Percentiles rank a stretch among this genome's conserved stretches.
phyloP scores from a whole-genome alignment of 2,797 vertebrate genomes.

The Peromyscus aztecus region DNA sequence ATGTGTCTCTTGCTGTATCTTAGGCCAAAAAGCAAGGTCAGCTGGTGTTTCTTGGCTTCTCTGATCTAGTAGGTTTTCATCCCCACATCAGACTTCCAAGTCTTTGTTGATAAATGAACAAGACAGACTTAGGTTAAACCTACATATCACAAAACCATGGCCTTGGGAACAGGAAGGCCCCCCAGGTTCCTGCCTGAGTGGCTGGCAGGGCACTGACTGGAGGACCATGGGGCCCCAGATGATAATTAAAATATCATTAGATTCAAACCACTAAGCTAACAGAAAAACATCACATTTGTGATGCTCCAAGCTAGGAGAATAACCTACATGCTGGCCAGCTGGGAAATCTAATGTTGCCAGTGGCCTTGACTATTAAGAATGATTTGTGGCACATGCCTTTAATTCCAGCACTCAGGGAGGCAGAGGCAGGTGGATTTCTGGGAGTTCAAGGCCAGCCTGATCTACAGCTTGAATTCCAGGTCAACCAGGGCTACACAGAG shows the following conservation, averaged over 20 bases:
- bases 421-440: not conserved
- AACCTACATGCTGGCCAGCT: not conserved
- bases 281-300: not conserved
- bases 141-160: not conserved
- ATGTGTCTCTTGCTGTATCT: not conserved
- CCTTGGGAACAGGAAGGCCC: not conserved
- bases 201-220: not conserved
- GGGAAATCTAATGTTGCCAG: constrained; percentile 47
- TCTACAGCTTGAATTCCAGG: not conserved
- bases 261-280: not conserved
- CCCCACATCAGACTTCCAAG: not conserved
- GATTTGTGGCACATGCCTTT: not conserved
- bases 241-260: not conserved
- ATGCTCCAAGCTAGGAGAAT: not conserved
- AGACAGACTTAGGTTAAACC: not conserved
- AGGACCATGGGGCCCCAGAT: not conserved
- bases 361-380: constrained; percentile 48
- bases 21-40: not conserved
- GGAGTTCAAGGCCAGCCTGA: not conserved
- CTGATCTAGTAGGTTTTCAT: not conserved
- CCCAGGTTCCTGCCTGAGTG: not conserved
- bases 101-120: not conserved
- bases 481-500: not conserved
- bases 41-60: not conserved
- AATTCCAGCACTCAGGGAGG: not conserved